Evolutionary conservation across 2,113 vertebrate species (phyloP).

Genomic region (Megaptera novaeangliae): DNA sequence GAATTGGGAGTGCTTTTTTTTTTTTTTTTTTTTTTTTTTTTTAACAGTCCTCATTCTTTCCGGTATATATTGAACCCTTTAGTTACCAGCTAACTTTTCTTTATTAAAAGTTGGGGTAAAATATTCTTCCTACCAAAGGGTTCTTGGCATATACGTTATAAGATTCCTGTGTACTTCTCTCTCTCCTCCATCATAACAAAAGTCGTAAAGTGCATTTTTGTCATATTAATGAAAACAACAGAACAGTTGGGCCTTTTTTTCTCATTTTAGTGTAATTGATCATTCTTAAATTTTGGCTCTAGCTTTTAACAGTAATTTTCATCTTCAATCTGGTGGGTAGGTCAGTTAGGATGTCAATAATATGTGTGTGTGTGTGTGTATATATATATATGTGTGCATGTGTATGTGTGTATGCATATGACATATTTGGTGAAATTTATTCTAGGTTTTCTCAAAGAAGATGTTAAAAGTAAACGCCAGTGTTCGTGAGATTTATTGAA

Average conservation of each 20-base stretch:
- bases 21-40: neutral
- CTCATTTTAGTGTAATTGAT: neutral
- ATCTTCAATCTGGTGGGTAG: neutral
- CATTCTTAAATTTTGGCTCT: neutral
- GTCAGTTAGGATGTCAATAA: neutral
- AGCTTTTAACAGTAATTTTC: neutral
- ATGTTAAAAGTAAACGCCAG: neutral
- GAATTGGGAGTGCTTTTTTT: neutral
- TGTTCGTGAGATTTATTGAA: neutral
- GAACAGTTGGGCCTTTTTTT: neutral
- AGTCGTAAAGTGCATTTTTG: neutral
- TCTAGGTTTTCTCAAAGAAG: neutral
- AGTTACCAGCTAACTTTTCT: neutral
- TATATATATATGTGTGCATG: neutral
- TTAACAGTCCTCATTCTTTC: neutral
- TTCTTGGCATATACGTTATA: neutral
- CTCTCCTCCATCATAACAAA: neutral
- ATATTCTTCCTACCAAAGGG: neutral
- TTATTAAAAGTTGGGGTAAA: neutral
- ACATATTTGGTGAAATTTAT: neutral
- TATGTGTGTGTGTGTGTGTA: neutral
- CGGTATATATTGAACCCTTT: neutral
- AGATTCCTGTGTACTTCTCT: neutral
- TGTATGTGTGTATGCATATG: fast-evolving
- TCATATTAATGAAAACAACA: neutral